Percentiles rank a stretch among this genome's conserved stretches.
Conservation (phyloP, 2,888 invertebrate species). For the Noctua comes region DNA sequence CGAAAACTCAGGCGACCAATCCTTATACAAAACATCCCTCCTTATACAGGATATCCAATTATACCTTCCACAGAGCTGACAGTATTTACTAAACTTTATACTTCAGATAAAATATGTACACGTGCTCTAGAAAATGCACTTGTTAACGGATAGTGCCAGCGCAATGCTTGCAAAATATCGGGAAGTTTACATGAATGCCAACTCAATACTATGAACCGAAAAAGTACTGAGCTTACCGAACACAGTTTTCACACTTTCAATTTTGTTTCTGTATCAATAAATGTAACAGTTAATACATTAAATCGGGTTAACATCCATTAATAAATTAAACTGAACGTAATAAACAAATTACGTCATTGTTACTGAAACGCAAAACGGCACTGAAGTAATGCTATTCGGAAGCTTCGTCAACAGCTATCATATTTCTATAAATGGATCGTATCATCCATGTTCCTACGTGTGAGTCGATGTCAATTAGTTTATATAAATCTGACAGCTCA, state of each 20-base stretch:
- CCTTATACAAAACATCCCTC: constrained; percentile 30
- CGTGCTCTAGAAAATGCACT: constrained; percentile 27
- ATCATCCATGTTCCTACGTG: constrained; percentile 57
- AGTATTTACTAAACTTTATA: constrained; percentile 44
- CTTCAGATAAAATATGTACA: constrained; percentile 19
- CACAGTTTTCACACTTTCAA: not conserved
- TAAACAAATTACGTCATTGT: constrained; percentile 47
- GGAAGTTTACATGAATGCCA: constrained; percentile 43
- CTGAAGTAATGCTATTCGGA: constrained; percentile 27
- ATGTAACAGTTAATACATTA: not conserved
- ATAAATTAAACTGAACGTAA: constrained; percentile 31
- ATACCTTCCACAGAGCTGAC: constrained; percentile 40
- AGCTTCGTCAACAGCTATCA: constrained; percentile 58
- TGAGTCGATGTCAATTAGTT: constrained; percentile 70
- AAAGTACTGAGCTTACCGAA: constrained; percentile 1
- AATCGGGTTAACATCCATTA: constrained; percentile 26
- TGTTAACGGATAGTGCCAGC: constrained; percentile 16
- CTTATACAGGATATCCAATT: constrained; percentile 40
- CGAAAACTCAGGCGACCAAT: constrained; percentile 57
- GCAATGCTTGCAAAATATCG: constrained; percentile 37
- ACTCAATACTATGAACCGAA: constrained; percentile 10
- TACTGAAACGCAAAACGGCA: constrained; percentile 31
- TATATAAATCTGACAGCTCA: constrained; percentile 74
- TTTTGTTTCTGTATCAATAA: constrained; percentile 10
- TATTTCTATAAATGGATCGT: constrained; percentile 63